Conservation (phyloP, 2,113 vertebrate species). For the Prunella himalayana region DNA sequence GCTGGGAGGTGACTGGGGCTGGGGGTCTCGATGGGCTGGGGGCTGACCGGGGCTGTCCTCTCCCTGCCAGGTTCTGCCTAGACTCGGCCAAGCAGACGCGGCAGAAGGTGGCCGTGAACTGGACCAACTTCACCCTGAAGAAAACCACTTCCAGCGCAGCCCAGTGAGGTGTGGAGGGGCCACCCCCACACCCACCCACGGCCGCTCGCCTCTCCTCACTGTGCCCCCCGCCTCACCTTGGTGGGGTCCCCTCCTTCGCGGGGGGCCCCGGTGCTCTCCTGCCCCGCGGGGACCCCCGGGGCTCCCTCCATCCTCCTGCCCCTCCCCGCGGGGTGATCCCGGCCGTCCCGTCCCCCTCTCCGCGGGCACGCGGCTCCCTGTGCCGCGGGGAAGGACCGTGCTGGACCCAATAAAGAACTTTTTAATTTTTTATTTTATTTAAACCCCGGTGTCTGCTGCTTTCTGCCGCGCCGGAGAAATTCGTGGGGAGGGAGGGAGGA, state of each 20-base stretch:
- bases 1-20: neutral
- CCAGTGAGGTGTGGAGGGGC: constrained; percentile 80
- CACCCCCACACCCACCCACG: neutral
- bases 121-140: constrained; percentile 99
- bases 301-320: neutral
- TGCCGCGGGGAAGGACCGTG: constrained; percentile 42
- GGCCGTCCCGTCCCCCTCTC: neutral
- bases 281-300: neutral
- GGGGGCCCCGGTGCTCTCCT: neutral
- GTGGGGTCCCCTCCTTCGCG: neutral
- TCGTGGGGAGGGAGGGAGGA: accelerated
- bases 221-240: neutral
- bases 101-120: constrained; percentile 97
- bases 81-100: constrained; percentile 98
- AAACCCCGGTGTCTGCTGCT: constrained; percentile 35
- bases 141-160: constrained; percentile 93
- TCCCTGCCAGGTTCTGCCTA: constrained; percentile 88
- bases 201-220: constrained; percentile 43
- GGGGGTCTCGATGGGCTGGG: neutral
- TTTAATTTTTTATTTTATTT: constrained; percentile 76
- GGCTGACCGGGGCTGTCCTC: neutral
- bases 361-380: neutral
- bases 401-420: constrained; percentile 72
- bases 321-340: neutral
- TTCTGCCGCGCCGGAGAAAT: neutral